Percentiles rank a stretch among this genome's conserved stretches.
These are phyloP conservation scores for Myzus persicae DNA, from an alignment of 1,140 invertebrate genomes.

Conservation along the genomic window DNA sequence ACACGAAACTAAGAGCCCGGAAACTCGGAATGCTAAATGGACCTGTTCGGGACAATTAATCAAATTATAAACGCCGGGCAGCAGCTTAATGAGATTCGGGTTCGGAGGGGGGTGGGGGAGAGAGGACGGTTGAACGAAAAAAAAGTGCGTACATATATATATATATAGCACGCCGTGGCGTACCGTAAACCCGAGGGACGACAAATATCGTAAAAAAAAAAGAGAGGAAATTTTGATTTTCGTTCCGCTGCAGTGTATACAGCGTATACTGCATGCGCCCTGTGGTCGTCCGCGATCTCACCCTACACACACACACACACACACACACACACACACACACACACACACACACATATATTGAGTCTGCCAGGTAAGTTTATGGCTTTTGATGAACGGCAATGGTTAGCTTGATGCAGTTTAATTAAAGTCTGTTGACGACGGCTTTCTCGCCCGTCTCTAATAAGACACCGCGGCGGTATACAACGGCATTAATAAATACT, in stretches of 20 bases:
- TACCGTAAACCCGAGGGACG: background rate
- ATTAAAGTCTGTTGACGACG: background rate
- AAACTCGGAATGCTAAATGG: background rate
- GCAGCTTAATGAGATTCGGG: slow-evolving; percentile 5
- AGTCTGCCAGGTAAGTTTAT: background rate
- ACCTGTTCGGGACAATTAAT: slow-evolving; percentile 24
- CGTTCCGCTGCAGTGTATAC: background rate
- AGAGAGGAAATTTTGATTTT: background rate
- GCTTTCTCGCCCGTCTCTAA: background rate
- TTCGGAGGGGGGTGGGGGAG: background rate
- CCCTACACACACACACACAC: background rate
- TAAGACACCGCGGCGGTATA: background rate
- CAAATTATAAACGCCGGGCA: slow-evolving; percentile 27
- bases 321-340: no score
- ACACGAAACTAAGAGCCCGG: slow-evolving; percentile 1
- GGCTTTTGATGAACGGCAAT: background rate
- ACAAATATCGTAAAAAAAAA: background rate
- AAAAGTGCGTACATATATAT: background rate
- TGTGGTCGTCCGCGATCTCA: background rate
- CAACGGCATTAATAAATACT: background rate
- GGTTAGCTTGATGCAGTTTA: background rate
- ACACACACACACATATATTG: background rate
- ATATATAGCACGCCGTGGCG: background rate
- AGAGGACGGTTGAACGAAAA: background rate
- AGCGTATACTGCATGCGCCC: background rate